Evolutionary conservation across 2,888 invertebrate species (phyloP), one percentile per base, ranked within the genome.

Genomic region (Lasioglossum lativentre): DNA sequence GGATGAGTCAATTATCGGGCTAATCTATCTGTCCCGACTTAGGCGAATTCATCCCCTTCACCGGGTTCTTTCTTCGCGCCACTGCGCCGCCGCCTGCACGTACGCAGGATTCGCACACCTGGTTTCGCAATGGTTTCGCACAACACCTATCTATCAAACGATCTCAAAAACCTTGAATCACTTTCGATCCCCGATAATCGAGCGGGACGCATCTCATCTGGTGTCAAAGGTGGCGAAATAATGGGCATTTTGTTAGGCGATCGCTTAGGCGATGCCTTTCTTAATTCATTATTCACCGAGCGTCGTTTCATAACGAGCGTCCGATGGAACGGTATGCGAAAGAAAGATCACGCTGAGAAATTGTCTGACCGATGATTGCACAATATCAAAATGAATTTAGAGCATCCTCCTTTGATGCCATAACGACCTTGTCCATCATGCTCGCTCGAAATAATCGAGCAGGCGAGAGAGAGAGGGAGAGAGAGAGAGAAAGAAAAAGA

Each of bases 391-490:
- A 66, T 19, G 70, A 84, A 78, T 82, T 84, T 71, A 82, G 82
- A 78, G 74, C 82, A 84, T 82, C 63, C 45, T 47, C 68, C 78
- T 78, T 82, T 75, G 75, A 74, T 16, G 16, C 27, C 14, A n/a
- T 74, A 45, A 45, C n/a, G 77, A 78, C 78, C 82, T 84, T 84
- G 82, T 84, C 56, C 40, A 82, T 84, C 78, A 82, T 68, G 34
- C 34, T 56, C 30, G 23, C 40, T 34, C 63, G 38, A 12, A 52
- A 19, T 47, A 6, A 47, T 19, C 30, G n/a, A n/a, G 47, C 47
- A 27, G 59, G 23, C 4, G 30, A 71, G 4, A 59, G 27, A 34
- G 34, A 34, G 34, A 34, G 34, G 4, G 52, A 23, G 52, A 42
- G 12, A 52, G 52, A 52, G 56, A 56, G 76, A n/a, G 47, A 47